Evolutionary conservation across 2,797 vertebrate species (phyloP).

Genomic region (Caiman crocodilus): DNA sequence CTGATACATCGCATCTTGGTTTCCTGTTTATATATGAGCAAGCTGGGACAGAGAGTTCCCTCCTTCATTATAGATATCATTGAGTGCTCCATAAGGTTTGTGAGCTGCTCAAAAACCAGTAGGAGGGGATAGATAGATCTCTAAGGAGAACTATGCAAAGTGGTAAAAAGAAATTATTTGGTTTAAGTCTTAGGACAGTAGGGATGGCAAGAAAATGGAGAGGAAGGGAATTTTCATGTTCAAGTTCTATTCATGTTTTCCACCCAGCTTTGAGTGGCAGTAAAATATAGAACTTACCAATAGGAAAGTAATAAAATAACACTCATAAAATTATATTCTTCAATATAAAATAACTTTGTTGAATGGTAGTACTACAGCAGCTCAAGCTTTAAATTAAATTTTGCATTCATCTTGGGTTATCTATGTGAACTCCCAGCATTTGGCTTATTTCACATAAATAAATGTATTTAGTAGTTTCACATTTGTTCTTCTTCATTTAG

Average conservation of each 20-base stretch:
- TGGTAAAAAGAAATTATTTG: background rate
- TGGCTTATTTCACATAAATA: background rate
- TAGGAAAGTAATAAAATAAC: background rate
- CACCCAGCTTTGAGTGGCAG: background rate
- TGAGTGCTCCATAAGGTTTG: background rate
- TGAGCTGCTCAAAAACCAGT: accelerated
- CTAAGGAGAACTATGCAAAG: background rate
- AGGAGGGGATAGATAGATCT: accelerated
- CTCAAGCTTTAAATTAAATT: background rate
- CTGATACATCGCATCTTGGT: background rate
- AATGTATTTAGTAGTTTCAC: background rate
- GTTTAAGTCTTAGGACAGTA: background rate
- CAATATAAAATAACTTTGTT: background rate
- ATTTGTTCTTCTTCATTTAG: background rate
- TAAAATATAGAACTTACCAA: accelerated
- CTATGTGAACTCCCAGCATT: background rate
- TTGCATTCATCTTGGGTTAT: background rate
- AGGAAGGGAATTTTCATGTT: background rate
- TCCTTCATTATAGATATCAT: background rate
- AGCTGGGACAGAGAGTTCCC: background rate
- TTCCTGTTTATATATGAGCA: background rate
- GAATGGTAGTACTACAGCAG: background rate
- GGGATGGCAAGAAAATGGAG: background rate
- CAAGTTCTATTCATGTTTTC: background rate
- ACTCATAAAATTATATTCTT: background rate